Percentiles rank a stretch among this genome's conserved stretches.
Conservation (phyloP, 2,113 vertebrate species). For the Aptenodytes patagonicus region DNA sequence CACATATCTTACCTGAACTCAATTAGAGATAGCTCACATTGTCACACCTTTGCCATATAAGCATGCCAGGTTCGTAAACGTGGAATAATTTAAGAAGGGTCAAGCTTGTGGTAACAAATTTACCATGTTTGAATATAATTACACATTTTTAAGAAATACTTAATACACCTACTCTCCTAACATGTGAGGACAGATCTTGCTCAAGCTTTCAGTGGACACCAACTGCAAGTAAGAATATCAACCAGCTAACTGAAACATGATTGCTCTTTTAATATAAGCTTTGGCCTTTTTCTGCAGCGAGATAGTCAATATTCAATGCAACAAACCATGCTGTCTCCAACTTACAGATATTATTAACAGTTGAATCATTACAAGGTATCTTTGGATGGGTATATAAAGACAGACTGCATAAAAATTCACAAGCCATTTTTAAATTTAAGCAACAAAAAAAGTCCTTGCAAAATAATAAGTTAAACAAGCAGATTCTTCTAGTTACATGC, state of each 20-base stretch:
- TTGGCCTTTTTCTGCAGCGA: background rate
- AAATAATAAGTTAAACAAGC: background rate
- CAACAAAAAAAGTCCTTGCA: background rate
- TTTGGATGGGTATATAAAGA: background rate
- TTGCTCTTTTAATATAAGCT: background rate
- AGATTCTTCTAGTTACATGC: background rate
- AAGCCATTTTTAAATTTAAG: background rate
- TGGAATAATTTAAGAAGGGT: background rate
- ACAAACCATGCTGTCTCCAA: background rate
- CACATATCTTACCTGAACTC: background rate
- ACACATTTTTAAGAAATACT: background rate
- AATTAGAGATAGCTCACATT: background rate
- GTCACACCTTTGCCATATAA: background rate
- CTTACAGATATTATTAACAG: background rate
- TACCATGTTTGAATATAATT: background rate
- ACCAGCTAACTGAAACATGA: background rate
- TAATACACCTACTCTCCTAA: background rate
- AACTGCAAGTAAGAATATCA: background rate
- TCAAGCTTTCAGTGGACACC: background rate
- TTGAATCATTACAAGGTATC: constrained; percentile 5
- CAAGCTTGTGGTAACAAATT: background rate
- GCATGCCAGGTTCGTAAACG: background rate
- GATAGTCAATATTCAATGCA: background rate
- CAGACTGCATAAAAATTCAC: background rate
- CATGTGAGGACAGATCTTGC: background rate